Evolutionary conservation across 2,888 invertebrate genomes (phyloP), one percentile per base, ranked within the genome.

Genomic region (Luperina testacea): DNA sequence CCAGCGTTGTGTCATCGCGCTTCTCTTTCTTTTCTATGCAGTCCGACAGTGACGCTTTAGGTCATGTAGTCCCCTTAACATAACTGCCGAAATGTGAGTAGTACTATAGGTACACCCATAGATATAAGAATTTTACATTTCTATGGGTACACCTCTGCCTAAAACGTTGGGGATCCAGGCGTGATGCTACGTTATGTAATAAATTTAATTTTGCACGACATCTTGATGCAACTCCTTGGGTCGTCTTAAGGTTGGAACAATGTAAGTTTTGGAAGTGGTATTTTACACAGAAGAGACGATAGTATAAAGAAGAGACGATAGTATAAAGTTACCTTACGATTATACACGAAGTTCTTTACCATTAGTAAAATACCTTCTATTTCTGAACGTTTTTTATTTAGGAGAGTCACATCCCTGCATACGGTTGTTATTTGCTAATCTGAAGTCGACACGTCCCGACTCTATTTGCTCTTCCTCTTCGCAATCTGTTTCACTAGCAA

Each of bases 361-460:
- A 20, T 72, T 72, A 70, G 38, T 42, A 68, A 27, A 59, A 71
- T 45, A 74, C 71, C 53, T 72, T 38, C 15, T 59, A 74, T 75
- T 72, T 15, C n/a, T 45, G 24, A 65, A 61, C n/a, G 42, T 65
- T 72, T 48, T 8, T 3, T 75, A 77, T 74, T 77, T 74, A 80
- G 42, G 70, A 79, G 61, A 57, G 72, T 32, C 71, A 68, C 71
- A 77, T 72, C 71, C 48, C 32, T 69, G 68, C 74, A 72, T 78
- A 69, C 72, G 17, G 32, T 74, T 78, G 67, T 63, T 77, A 73
- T 84, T 70, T 61, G 78, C 74, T 81, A 81, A 86, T 83, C 51
- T 20, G 48, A 53, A 72, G 57, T 67, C 63, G 59, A 63, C 80
- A 78, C 76, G 86, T 72, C 42, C 42, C 51, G 20, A 32, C 53